Percentiles rank a stretch among this genome's conserved stretches.
These are phyloP conservation scores for Ceratosolen solmsi DNA, from an alignment of 1,140 invertebrate genomes.

Conservation along the genomic window DNA sequence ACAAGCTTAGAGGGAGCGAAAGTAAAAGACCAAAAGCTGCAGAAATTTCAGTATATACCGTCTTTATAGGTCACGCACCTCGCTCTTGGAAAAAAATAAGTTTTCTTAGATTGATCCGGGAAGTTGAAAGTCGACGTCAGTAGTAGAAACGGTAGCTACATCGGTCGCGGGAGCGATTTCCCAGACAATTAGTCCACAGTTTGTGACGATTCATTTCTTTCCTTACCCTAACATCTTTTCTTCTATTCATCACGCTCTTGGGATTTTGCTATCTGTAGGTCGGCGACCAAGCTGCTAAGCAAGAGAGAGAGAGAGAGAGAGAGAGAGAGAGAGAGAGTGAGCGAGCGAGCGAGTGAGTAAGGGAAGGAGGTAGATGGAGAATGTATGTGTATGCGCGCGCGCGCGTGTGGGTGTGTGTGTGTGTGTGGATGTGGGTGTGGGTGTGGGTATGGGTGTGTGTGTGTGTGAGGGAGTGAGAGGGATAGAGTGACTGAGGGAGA, in stretches of 20 bases:
- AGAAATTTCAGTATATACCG: too few species aligned
- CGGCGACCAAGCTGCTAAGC: neutral
- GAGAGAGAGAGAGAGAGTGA: too few species aligned
- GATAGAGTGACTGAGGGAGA: too few species aligned
- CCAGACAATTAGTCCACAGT: conserved; percentile 72
- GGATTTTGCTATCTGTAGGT: neutral
- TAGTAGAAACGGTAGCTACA: neutral
- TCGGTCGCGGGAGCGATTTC: conserved; percentile 69
- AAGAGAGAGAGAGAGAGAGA: conserved; percentile 18
- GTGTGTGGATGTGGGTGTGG: too few species aligned
- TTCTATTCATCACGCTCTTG: neutral
- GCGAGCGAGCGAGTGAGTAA: neutral
- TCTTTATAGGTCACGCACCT: too few species aligned
- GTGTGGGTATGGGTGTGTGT: too few species aligned
- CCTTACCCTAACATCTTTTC: conserved; percentile 51
- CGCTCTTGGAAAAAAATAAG: too few species aligned
- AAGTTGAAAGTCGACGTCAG: neutral
- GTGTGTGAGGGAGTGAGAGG: too few species aligned
- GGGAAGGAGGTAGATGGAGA: too few species aligned
- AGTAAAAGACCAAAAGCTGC: too few species aligned
- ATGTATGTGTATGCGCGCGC: too few species aligned
- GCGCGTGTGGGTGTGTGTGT: too few species aligned
- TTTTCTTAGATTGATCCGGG: conserved; percentile 31
- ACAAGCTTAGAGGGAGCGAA: neutral
- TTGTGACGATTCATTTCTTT: conserved; percentile 68